Evolutionary conservation across 2,888 invertebrate genomes (phyloP), one percentile per base, ranked within the genome.

Genomic region (Apeira syringaria): DNA sequence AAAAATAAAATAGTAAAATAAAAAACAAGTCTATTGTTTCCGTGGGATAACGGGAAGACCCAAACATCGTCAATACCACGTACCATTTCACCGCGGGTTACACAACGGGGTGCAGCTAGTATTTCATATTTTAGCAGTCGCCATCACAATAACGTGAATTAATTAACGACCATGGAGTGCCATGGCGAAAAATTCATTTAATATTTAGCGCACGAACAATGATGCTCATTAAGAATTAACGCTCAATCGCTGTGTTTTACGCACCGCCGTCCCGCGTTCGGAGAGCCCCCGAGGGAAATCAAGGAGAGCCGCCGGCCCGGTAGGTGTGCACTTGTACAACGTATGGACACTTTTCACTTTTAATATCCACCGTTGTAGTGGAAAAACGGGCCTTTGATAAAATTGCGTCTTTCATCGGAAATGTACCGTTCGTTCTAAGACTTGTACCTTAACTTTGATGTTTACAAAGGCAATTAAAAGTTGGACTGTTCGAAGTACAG

Each of bases 171-270:
- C 40, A 10, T 42, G 38, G 42, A 25, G 42, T 29, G 22, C 35
- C 44, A 33, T 45, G 46, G 51, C 36, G 49, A 52, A 54, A 55
- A 57, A 57, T 53, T 50, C 52, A 57, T 53, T 57, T 52, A 54
- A 54, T 53, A 53, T 53, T 56, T 51, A 56, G 43, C 36, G 32
- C 48, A 35, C 50, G 52, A 52, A 53, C 54, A 69, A 70, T 61
- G 59, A 62, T 56, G 53, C 67, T 75, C 75, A 77, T 82, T 79
- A 80, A 59, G 65, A 71, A 78, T 82, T 80, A 74, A 80, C 64
- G 72, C 70, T 65, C 72, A 74, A 80, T 80, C 68, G 74, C 70
- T 65, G 65, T 71, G 71, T 76, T 64, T 63, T 67, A 65, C 66
- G 61, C 58, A 64, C 59, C 64, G 58, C 54, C 53, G 50, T 41